Evolutionary conservation across 2,113 vertebrate genomes (phyloP).

Genomic region (Oriolus oriolus): DNA sequence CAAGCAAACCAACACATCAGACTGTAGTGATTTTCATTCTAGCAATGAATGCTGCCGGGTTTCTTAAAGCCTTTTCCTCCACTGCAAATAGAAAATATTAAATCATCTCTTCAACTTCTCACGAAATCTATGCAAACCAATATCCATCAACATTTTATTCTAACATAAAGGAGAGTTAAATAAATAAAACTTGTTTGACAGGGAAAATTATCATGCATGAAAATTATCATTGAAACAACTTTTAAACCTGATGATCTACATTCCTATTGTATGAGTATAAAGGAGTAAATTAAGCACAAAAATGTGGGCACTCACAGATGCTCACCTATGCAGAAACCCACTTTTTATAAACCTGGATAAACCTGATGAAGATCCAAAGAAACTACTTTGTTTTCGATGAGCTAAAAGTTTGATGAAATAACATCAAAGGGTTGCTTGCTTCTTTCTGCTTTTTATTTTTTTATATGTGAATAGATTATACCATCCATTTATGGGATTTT

Average conservation of each 20-base stretch:
- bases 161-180: neutral
- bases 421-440: neutral
- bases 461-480: neutral
- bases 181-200: neutral
- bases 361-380: neutral
- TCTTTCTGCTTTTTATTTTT: neutral
- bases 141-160: neutral
- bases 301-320: neutral
- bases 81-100: neutral
- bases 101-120: neutral
- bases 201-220: neutral
- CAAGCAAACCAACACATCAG: neutral
- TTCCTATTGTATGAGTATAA: neutral
- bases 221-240: neutral
- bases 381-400: neutral
- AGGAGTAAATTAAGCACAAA: neutral
- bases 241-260: neutral
- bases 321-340: neutral
- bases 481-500: neutral
- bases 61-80: neutral
- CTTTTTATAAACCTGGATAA: neutral
- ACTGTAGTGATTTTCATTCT: neutral
- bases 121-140: neutral
- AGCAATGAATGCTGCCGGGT: neutral
- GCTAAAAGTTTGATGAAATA: neutral